phyloP scores from a whole-genome alignment of 1,140 invertebrate genomes.

The Argopecten irradians region DNA sequence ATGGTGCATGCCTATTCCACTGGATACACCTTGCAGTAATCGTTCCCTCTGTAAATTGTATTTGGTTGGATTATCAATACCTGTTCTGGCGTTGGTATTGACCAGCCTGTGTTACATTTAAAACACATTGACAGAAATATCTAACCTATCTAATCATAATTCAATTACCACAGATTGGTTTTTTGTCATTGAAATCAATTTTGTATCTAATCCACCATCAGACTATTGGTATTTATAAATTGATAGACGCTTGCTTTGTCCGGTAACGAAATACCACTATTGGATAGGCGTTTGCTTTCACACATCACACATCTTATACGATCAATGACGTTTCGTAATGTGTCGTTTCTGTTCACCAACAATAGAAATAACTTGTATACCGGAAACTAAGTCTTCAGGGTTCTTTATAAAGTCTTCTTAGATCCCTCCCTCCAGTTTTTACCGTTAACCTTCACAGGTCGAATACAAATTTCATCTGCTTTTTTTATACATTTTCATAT shows the following conservation, averaged over 20 bases:
- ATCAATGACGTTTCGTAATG: not conserved
- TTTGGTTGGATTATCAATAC: too few species aligned
- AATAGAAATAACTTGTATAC: not conserved
- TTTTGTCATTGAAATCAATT: not conserved
- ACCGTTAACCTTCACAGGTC: too few species aligned
- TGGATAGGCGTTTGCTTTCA: not conserved
- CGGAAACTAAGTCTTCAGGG: conserved; percentile 7
- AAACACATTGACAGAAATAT: not conserved
- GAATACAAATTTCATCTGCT: too few species aligned
- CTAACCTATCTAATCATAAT: not conserved
- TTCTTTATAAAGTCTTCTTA: too few species aligned
- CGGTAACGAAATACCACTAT: not conserved
- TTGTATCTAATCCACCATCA: not conserved
- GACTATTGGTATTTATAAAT: not conserved
- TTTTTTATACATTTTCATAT: too few species aligned
- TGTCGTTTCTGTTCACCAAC: not conserved
- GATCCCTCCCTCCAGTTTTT: too few species aligned
- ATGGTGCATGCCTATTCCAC: too few species aligned
- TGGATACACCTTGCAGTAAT: too few species aligned
- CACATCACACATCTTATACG: not conserved
- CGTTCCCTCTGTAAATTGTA: too few species aligned
- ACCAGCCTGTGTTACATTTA: too few species aligned
- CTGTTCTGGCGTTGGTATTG: too few species aligned
- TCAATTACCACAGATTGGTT: not conserved
- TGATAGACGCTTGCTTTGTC: not conserved